Conservation (phyloP, 2,888 invertebrate species). For the Anoplius nigerrimus region DNA sequence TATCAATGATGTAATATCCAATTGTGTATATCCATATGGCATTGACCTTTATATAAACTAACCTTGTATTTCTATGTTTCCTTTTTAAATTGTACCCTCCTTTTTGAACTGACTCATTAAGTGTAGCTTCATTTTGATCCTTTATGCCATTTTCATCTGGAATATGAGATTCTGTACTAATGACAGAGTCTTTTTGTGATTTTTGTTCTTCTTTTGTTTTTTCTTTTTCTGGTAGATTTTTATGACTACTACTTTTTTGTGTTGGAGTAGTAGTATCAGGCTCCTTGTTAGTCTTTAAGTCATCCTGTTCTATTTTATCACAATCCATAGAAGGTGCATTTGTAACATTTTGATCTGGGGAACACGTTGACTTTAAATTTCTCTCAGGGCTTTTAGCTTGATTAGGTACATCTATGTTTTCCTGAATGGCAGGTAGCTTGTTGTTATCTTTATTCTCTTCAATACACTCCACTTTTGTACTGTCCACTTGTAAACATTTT, state of each 20-base stretch:
- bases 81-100: slow-evolving; percentile 51
- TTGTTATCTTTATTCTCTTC: background rate
- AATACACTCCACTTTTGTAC: background rate
- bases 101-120: slow-evolving; percentile 29
- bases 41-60: slow-evolving; percentile 26
- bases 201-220: slow-evolving; percentile 17
- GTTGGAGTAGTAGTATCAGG: background rate
- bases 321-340: background rate
- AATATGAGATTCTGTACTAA: background rate
- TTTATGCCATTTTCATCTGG: slow-evolving; percentile 19
- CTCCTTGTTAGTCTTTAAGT: background rate
- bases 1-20: background rate
- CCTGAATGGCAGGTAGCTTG: background rate
- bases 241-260: background rate
- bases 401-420: background rate
- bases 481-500: background rate
- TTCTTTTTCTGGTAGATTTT: background rate
- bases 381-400: background rate
- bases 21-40: background rate
- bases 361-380: background rate
- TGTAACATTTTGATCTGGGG: background rate
- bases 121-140: slow-evolving; percentile 16
- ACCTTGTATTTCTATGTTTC: slow-evolving; percentile 61
- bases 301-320: too few species aligned
- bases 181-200: background rate